A percentile compares a stretch with the other conserved stretches of the same genome.
Evolutionary conservation across 2,797 vertebrate species (phyloP).

Genomic region (Mergus octosetaceus): DNA sequence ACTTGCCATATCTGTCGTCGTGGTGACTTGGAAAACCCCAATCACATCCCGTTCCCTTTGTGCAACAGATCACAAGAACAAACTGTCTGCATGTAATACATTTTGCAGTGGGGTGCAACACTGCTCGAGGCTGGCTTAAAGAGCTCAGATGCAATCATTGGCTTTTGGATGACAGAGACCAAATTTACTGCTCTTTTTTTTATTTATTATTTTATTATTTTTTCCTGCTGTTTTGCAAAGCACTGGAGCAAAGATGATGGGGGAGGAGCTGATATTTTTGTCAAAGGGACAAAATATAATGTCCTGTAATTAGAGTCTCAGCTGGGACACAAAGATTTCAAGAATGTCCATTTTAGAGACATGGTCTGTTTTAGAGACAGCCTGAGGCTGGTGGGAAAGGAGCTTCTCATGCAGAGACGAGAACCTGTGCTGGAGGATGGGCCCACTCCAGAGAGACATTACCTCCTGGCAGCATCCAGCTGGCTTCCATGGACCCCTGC

Average conservation of each 20-base stretch:
- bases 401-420: neutral
- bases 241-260: neutral
- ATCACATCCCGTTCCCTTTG: neutral
- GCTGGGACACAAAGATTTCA: neutral
- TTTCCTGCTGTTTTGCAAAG: neutral
- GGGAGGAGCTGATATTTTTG: neutral
- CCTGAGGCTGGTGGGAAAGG: neutral
- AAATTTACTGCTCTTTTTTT: neutral
- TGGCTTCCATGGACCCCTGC: neutral
- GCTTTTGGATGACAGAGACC: neutral
- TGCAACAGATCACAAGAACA: neutral
- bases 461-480: neutral
- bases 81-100: neutral
- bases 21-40: accelerated
- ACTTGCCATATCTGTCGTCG: neutral
- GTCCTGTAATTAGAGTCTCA: neutral
- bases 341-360: neutral
- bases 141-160: neutral
- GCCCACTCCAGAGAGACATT: neutral
- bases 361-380: too few relatives aligned
- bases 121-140: neutral
- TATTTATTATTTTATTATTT: too few relatives aligned
- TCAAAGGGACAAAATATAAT: too few relatives aligned
- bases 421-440: neutral
- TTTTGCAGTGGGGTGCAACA: neutral